Percentiles rank a stretch among this genome's conserved stretches.
These are phyloP conservation scores for Cepaea hortensis DNA, from an alignment of 2,888 invertebrate species.

Conservation along the genomic window DNA sequence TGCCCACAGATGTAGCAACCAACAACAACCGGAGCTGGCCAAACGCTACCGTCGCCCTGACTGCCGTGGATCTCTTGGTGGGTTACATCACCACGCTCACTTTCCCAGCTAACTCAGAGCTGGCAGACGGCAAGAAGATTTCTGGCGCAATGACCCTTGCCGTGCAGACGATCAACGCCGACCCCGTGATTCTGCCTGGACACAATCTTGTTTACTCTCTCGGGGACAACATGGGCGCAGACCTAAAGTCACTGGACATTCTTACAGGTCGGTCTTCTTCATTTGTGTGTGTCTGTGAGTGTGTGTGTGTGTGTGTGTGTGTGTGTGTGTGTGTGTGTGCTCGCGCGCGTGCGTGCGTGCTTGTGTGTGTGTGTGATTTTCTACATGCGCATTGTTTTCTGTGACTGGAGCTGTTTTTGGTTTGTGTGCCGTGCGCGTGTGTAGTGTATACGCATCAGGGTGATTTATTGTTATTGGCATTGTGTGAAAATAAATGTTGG, in stretches of 20 bases:
- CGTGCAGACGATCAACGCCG: slow-evolving; percentile 50
- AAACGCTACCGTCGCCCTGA: not conserved
- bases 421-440: no score
- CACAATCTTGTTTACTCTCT: slow-evolving; percentile 50
- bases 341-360: no score
- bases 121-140: slow-evolving; percentile 51
- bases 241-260: slow-evolving; percentile 45
- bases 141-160: slow-evolving; percentile 57
- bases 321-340: not conserved
- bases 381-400: no score
- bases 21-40: not conserved
- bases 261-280: slow-evolving; percentile 47
- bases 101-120: slow-evolving; percentile 23
- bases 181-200: slow-evolving; percentile 52
- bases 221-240: slow-evolving; percentile 50
- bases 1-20: not conserved
- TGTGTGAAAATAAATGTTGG: no score
- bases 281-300: not conserved
- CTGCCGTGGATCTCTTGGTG: slow-evolving; percentile 24
- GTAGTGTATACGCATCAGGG: no score
- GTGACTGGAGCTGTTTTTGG: no score
- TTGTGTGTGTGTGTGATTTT: no score
- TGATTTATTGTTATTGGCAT: no score
- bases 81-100: slow-evolving; percentile 55
- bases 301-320: not conserved